Base-by-base conservation (phyloP, 2,797 vertebrate species). In the Zalophus californianus region DNA sequence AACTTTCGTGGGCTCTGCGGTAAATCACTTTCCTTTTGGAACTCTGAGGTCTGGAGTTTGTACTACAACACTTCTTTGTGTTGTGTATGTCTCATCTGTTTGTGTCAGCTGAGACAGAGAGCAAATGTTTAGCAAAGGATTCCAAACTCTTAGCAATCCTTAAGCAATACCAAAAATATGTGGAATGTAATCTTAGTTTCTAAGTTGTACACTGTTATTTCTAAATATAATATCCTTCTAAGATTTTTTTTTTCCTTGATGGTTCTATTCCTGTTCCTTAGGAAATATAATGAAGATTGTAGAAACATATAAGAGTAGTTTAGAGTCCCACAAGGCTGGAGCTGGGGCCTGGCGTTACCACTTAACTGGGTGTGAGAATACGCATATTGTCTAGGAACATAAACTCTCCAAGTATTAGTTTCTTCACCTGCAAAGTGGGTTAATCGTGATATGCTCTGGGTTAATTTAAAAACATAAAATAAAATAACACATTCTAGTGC, bases 141-240 rank as follows among this genome's bases (percentile, higher is more conserved):
- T 97, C 95, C 94, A 97, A 96, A 89, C 82, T 92, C 94, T 97
- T 94, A 91, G 78, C 97, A 95, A 97, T 96, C 44, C 94, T 98
- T 97, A 95, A 96, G 97, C 96, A 97, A 98, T 95, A 86, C 73
- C 58, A 62, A 97, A 98, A 97, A 88, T 95, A 98, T 97, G 97
- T 97, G 97, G 96, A 97, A 96, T 97, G 96, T 96, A 96, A 97
- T 96, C 97, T 92, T 54, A n/a, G 41, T 96, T 97, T 97, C 97
- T 96, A 93, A 94, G 86, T 86, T 97, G 86, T 68, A 90, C 48
- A 89, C 35, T 94, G 86, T 79, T 98, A 77, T 97, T 97, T 97
- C 97, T 97, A 97, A 98, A 94, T 89, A 97, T 94, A 97, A 91
- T 93, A 84, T 92, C 52, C 14, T 94, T 94, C 66, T 96, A 95